These are phyloP conservation scores for Meta bourneti DNA, from an alignment of 2,888 invertebrate genomes.

Conservation along the genomic window DNA sequence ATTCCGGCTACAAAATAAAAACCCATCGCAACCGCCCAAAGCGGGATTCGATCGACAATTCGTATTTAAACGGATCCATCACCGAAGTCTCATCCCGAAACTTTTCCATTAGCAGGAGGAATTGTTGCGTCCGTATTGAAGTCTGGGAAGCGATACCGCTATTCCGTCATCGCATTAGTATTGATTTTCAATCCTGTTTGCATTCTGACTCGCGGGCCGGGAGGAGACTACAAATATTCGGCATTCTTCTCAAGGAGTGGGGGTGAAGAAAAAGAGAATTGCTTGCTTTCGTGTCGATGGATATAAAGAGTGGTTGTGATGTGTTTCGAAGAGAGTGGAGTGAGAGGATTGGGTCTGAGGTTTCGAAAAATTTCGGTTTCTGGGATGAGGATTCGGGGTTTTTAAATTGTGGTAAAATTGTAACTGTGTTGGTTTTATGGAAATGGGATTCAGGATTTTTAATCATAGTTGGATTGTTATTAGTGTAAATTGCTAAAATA, in stretches of 20 bases:
- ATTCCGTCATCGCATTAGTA: slow-evolving; percentile 28
- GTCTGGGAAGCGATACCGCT: background rate
- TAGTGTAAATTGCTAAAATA: no score
- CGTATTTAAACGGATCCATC: slow-evolving; percentile 24
- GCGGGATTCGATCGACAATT: background rate
- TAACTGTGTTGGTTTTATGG: no score
- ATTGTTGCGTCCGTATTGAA: background rate
- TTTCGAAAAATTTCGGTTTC: no score
- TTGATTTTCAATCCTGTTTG: slow-evolving; percentile 53
- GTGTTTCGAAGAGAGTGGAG: background rate
- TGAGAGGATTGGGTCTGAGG: background rate
- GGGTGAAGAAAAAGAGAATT: background rate
- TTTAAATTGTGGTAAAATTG: no score
- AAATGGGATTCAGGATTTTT: no score
- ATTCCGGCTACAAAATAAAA: background rate
- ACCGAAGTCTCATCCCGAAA: background rate
- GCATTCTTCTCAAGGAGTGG: background rate
- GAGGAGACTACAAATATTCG: background rate
- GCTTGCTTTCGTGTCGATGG: background rate
- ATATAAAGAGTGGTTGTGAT: background rate
- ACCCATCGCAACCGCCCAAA: background rate
- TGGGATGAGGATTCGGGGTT: no score
- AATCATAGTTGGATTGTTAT: no score
- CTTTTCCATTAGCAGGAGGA: slow-evolving; percentile 4
- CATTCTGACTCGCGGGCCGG: background rate